Evolutionary conservation across 2,113 vertebrate species (phyloP).

Genomic region (Isurus oxyrinchus): DNA sequence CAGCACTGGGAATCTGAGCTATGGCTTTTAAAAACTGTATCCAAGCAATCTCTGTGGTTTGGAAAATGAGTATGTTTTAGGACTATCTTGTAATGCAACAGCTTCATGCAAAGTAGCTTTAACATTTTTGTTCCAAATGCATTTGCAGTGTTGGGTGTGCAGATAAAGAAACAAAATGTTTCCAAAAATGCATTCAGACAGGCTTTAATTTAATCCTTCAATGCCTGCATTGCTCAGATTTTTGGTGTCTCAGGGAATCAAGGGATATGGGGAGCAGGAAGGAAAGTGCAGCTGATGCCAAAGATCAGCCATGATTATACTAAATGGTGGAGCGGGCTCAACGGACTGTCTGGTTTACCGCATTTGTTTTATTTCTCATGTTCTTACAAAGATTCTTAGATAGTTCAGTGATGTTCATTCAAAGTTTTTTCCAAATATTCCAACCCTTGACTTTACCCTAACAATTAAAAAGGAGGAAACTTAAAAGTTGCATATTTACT

Average conservation of each 20-base stretch:
- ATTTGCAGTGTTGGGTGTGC: constrained; percentile 38
- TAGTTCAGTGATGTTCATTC: not conserved
- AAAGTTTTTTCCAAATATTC: not conserved
- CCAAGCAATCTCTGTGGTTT: constrained; percentile 37
- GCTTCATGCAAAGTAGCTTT: constrained; percentile 44
- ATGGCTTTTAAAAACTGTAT: constrained; percentile 47
- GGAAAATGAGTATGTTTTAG: constrained; percentile 39
- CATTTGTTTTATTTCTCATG: not conserved
- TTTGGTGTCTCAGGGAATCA: not conserved
- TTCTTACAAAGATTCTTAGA: not conserved
- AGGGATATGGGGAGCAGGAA: not conserved
- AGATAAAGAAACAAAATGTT: constrained; percentile 44
- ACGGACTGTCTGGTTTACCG: not conserved
- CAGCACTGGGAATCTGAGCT: constrained; percentile 49
- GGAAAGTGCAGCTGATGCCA: not conserved
- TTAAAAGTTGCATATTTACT: not conserved
- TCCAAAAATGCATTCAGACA: not conserved
- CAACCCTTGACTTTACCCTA: not conserved
- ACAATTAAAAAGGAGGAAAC: not conserved
- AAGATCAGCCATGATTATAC: not conserved
- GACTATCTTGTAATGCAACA: constrained; percentile 42
- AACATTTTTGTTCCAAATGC: constrained; percentile 51
- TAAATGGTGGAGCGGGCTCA: not conserved
- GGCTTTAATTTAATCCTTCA: not conserved
- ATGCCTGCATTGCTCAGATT: not conserved